phyloP scores from a whole-genome alignment of 2,888 invertebrate genomes.

The Papilio demoleus region DNA sequence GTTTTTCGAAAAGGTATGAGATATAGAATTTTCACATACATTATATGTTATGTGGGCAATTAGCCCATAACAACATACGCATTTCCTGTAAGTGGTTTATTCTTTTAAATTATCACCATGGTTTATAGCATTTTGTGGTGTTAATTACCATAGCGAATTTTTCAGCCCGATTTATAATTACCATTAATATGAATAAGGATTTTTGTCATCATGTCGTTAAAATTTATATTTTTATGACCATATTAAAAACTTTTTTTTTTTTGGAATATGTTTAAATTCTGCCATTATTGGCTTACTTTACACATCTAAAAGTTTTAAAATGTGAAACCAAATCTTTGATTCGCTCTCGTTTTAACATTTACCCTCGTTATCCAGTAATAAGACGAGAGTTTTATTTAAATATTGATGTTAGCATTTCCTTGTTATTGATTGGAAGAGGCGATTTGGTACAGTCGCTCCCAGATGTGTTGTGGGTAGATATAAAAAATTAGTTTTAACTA shows the following conservation, averaged over 20 bases:
- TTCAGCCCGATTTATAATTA: neutral
- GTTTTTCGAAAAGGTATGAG: too few species aligned
- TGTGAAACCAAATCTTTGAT: slow-evolving; percentile 49
- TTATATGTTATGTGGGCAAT: too few species aligned
- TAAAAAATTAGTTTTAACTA: neutral
- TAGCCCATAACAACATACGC: too few species aligned
- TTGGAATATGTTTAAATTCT: too few species aligned
- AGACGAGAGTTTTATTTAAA: slow-evolving; percentile 69
- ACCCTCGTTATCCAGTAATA: slow-evolving; percentile 72
- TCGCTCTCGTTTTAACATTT: slow-evolving; percentile 66
- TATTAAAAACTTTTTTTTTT: too few species aligned
- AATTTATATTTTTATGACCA: too few species aligned
- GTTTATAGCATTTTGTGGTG: slow-evolving; percentile 23
- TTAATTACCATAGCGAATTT: neutral
- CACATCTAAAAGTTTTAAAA: neutral
- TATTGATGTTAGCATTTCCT: slow-evolving; percentile 67
- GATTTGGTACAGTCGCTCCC: neutral
- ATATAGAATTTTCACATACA: too few species aligned
- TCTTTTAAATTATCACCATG: too few species aligned
- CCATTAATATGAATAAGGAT: neutral
- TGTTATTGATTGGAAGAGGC: slow-evolving; percentile 62
- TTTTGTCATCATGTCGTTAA: neutral
- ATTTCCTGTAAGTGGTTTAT: too few species aligned
- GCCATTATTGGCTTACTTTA: neutral
- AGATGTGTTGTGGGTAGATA: neutral